Evolutionary conservation across 2,888 invertebrate species (phyloP).

Genomic region (Pterostichus niger): DNA sequence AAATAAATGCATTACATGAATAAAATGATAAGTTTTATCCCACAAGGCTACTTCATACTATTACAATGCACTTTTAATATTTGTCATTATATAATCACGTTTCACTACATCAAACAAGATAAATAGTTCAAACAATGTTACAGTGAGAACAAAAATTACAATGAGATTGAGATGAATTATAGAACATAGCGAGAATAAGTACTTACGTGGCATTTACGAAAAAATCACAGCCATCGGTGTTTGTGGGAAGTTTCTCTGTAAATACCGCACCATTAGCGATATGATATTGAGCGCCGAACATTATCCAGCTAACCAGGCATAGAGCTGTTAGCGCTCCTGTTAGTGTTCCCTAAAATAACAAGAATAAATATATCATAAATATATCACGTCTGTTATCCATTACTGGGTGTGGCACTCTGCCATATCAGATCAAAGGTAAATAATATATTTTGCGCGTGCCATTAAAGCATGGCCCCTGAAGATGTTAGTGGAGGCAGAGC

Average conservation of each 20-base stretch:
- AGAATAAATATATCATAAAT: too few relatives aligned
- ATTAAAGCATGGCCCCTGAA: too few relatives aligned
- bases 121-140: not conserved
- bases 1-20: too few relatives aligned
- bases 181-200: not conserved
- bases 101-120: conserved; percentile 22
- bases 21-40: not conserved
- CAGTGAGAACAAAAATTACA: not conserved
- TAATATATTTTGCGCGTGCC: too few relatives aligned
- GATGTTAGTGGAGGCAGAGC: too few relatives aligned
- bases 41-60: not conserved
- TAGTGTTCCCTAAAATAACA: conserved; percentile 68
- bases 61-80: conserved; percentile 18
- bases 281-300: conserved; percentile 67
- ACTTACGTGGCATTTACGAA: conserved; percentile 59
- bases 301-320: conserved; percentile 67
- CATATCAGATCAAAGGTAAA: too few relatives aligned
- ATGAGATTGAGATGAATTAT: not conserved
- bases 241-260: conserved; percentile 64
- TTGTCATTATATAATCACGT: not conserved
- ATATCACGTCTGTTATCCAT: too few relatives aligned
- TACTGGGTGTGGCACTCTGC: too few relatives aligned
- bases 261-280: conserved; percentile 59
- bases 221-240: conserved; percentile 67
- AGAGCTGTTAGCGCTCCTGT: conserved; percentile 68